Percentiles rank a stretch among this genome's conserved stretches.
phyloP scores from a whole-genome alignment of 2,797 vertebrate species.

The Syngnathus acus region DNA sequence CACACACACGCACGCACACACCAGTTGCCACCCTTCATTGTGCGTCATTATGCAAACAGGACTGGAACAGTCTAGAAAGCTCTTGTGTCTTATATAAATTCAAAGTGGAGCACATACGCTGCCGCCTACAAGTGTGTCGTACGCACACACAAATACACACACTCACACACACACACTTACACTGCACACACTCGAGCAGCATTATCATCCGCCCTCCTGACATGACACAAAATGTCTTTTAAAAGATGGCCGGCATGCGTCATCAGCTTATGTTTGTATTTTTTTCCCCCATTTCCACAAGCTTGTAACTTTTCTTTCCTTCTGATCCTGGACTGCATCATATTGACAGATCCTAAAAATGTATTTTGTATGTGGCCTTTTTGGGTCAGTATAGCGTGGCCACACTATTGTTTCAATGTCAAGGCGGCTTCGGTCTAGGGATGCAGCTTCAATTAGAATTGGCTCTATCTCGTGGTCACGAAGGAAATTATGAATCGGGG shows the following conservation, averaged over 20 bases:
- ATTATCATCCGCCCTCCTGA: neutral
- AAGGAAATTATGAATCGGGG: no score
- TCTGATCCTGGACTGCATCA: no score
- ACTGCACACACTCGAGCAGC: neutral
- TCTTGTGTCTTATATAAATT: conserved; percentile 15
- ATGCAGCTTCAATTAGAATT: no score
- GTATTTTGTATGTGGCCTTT: no score
- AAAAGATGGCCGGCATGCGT: neutral
- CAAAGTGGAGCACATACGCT: conserved; percentile 9
- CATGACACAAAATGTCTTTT: neutral
- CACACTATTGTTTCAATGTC: no score
- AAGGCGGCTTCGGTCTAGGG: no score
- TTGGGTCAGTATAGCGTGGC: no score
- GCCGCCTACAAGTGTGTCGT: conserved; percentile 1
- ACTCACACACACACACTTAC: neutral
- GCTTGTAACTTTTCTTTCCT: no score
- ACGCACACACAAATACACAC: neutral
- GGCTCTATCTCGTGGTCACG: no score
- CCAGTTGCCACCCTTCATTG: neutral
- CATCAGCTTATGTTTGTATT: neutral
- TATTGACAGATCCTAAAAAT: no score
- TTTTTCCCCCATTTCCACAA: neutral
- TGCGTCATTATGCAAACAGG: neutral
- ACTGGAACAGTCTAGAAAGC: conserved; percentile 11
- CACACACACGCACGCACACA: no score